These are phyloP conservation scores for Halocaridina rubra DNA, from an alignment of 2,888 invertebrate genomes.

Conservation along the genomic window DNA sequence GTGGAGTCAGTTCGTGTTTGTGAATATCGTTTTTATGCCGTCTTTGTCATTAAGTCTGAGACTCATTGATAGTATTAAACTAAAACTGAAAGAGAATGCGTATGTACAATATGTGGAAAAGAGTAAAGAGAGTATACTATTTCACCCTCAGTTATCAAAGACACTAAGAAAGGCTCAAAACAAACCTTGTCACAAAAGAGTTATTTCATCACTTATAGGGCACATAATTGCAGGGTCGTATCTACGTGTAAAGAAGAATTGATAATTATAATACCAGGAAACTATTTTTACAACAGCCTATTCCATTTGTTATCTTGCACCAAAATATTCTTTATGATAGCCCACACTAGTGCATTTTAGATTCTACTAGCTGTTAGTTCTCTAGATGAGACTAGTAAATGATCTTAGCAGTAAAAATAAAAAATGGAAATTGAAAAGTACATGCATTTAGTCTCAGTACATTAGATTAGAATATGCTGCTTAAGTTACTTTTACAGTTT, in stretches of 20 bases:
- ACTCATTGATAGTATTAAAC: no score
- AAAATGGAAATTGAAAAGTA: neutral
- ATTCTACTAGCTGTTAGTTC: neutral
- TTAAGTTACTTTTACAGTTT: no score
- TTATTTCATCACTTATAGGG: neutral
- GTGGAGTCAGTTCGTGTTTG: no score
- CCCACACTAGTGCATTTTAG: neutral
- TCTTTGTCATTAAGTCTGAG: no score
- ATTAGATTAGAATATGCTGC: no score
- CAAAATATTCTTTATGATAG: neutral
- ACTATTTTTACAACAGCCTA: constrained; percentile 6
- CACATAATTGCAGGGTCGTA: neutral
- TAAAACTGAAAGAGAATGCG: no score
- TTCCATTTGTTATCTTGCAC: constrained; percentile 21
- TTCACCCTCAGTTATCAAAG: no score
- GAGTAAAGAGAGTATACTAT: no score
- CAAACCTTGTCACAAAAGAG: constrained; percentile 5
- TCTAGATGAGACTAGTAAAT: neutral
- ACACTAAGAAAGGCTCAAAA: constrained; percentile 53
- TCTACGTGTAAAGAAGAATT: neutral
- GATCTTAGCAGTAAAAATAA: neutral
- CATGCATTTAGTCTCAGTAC: no score
- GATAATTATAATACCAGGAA: neutral
- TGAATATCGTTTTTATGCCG: no score
- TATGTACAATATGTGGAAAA: no score